These are phyloP conservation scores for Papilio elwesi DNA, from an alignment of 2,888 invertebrate genomes.

Conservation along the genomic window DNA sequence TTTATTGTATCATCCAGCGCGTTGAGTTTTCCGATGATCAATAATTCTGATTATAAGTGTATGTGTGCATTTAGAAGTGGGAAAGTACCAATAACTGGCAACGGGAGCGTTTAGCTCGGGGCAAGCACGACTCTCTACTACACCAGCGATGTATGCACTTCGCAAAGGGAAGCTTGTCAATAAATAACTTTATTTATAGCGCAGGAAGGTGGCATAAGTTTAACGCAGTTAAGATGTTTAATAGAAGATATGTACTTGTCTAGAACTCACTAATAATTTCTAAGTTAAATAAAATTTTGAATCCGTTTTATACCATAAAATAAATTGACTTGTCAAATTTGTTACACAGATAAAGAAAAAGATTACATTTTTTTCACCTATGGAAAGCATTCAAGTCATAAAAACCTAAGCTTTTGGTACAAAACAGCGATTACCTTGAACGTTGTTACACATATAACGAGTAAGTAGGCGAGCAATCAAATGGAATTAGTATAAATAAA, in stretches of 20 bases:
- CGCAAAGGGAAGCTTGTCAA: slow-evolving; percentile 51
- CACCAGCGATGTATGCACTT: slow-evolving; percentile 59
- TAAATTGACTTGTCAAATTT: background rate
- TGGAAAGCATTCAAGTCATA: background rate
- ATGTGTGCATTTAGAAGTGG: slow-evolving; percentile 41
- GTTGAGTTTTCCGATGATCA: too few relatives aligned
- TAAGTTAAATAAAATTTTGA: slow-evolving; percentile 6
- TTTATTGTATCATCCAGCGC: too few relatives aligned
- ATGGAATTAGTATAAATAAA: slow-evolving; percentile 41
- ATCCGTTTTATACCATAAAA: slow-evolving; percentile 11
- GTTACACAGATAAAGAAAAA: too few relatives aligned
- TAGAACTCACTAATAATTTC: slow-evolving; percentile 43
- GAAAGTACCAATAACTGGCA: slow-evolving; percentile 65
- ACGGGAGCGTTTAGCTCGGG: slow-evolving; percentile 77
- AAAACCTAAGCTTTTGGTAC: background rate
- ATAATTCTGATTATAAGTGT: background rate
- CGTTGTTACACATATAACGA: slow-evolving; percentile 31
- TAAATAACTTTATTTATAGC: slow-evolving; percentile 49
- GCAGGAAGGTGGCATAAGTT: slow-evolving; percentile 46
- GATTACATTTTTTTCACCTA: too few relatives aligned
- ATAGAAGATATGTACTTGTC: slow-evolving; percentile 75
- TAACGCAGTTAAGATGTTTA: slow-evolving; percentile 44
- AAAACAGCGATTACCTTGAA: slow-evolving; percentile 33
- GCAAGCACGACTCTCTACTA: slow-evolving; percentile 73
- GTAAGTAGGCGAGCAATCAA: slow-evolving; percentile 34